Evolutionary conservation across 2,888 invertebrate genomes (phyloP), one percentile per base, ranked within the genome.

Genomic region (Hipparchia sbordonii): DNA sequence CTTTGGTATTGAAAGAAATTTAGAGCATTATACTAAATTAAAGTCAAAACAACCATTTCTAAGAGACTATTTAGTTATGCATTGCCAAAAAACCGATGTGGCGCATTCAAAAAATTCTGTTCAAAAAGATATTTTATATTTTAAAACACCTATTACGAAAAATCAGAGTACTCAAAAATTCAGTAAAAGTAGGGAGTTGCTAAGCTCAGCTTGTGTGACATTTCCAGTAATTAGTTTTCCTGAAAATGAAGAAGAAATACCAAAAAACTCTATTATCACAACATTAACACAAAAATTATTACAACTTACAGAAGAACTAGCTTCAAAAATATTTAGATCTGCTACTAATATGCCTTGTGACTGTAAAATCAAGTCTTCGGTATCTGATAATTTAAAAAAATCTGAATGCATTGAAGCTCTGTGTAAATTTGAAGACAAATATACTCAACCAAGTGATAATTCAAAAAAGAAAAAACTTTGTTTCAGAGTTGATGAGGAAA

Each of bases 141-240:
- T 46, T 48, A 62, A 46, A 62, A 46, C n/a, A 62, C 46, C 13
- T 46, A 13, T 5, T 46, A n/a, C 0, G 3, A 7, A 62, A 48
- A 46, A 13, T 3, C 46, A 48, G 8, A 10, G 6, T 60, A 60
- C 12, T 60, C 39, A 60, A 60, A 39, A 12, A 60, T 39, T 12
- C 60, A 46, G 61, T 46, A 46, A 62, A n/a, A 62, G 45, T 13
- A 62, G 12, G n/a, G n/a, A 46, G 46, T n/a, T 13, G 10, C 6
- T 23, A 6, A 52, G 23, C 8, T 23, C 9, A 33, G 9, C 12
- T 6, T 33, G 33, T 23, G 33, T 52, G 7, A 54, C 33, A n/a
- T n/a, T 48, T 46, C 72, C 72, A n/a, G 67, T 72, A 62, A 12
- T 72, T 48, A 62, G 10, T 62, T 72, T 62, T 62, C 56, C 72